Conservation (phyloP, 2,797 vertebrate species). For the Cheirogaleus major region DNA sequence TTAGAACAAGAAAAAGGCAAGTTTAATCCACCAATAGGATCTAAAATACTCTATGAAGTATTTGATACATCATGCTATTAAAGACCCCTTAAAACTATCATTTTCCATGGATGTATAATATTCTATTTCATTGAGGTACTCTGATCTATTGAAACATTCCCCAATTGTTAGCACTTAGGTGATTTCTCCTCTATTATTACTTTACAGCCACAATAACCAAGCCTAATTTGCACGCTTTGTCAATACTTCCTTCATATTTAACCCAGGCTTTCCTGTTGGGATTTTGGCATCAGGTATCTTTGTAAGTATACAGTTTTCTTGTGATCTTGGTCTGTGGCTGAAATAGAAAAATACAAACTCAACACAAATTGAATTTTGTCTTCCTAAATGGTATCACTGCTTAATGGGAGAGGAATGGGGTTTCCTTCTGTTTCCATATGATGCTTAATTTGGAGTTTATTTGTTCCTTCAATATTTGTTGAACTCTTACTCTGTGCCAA, state of each 20-base stretch:
- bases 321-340: neutral
- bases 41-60: neutral
- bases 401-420: neutral
- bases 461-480: neutral
- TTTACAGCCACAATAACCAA: neutral
- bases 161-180: neutral
- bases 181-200: neutral
- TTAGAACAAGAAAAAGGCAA: neutral
- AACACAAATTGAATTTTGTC: neutral
- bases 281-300: neutral
- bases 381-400: neutral
- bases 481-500: neutral
- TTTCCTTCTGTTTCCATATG: neutral
- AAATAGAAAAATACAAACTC: neutral
- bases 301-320: neutral
- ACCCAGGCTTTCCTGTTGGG: neutral
- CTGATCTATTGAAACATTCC: neutral
- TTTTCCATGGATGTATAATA: neutral
- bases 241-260: neutral
- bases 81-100: neutral
- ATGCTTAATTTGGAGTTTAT: neutral
- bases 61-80: neutral
- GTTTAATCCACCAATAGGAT: neutral
- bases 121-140: neutral
- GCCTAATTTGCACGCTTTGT: neutral